phyloP scores from a whole-genome alignment of 2,113 vertebrate species.

The Amphilophus citrinellus region DNA sequence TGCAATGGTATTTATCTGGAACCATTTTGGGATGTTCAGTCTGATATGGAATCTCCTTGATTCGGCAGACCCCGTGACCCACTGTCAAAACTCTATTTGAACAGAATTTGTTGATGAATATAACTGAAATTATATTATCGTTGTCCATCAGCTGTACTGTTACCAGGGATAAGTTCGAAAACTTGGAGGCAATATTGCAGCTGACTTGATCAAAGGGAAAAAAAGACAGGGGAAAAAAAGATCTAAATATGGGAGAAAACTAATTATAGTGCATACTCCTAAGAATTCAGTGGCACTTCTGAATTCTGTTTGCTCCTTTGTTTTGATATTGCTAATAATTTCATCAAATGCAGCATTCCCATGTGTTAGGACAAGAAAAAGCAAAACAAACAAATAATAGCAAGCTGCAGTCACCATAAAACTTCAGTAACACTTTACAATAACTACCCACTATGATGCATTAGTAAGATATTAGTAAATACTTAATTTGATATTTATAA shows the following conservation, averaged over 20 bases:
- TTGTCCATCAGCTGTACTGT: not conserved
- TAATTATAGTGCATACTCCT: not conserved
- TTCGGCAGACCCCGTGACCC: not conserved
- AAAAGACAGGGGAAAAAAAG: not conserved
- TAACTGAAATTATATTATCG: not conserved
- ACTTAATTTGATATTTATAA: too few relatives aligned
- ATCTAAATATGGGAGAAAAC: constrained; percentile 9
- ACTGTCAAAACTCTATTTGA: not conserved
- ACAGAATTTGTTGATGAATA: not conserved
- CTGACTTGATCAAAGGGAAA: constrained; percentile 1
- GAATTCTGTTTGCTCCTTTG: constrained; percentile 1
- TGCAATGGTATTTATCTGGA: not conserved
- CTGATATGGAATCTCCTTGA: not conserved
- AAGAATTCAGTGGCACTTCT: not conserved
- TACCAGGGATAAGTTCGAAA: not conserved
- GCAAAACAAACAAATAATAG: not conserved
- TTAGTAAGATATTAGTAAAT: too few relatives aligned
- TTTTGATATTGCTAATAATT: not conserved
- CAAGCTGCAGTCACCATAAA: not conserved
- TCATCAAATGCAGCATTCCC: not conserved
- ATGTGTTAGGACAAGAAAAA: not conserved
- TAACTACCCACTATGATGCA: too few relatives aligned
- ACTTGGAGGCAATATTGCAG: not conserved
- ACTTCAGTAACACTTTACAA: not conserved
- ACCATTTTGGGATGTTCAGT: not conserved